Evolutionary conservation across 2,888 invertebrate genomes (phyloP), one percentile per base, ranked within the genome.

Genomic region (Onthophagus sagittarius): DNA sequence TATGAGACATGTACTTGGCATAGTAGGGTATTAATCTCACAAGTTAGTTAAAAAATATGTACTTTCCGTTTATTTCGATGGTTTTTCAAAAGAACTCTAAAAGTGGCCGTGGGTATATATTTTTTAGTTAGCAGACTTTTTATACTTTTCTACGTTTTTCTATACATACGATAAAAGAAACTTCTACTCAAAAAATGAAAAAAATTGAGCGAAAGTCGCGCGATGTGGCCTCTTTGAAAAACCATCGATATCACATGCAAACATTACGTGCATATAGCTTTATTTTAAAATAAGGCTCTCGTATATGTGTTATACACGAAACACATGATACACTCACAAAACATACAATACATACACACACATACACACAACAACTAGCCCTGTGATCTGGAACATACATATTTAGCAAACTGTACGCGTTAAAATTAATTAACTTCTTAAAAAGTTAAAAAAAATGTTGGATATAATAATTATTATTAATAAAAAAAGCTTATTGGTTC

Each of bases 331-430:
- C 23, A 23, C 23, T 23, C 23, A 23, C 23, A 23, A 23, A 23
- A 23, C 23, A 23, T 23, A 23, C 23, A 23, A 23, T 23, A 23
- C 23, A 53, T 7, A 53, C 39, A 53, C 39, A 53, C 39, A 53
- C 39, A 53, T n/a, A n/a, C n/a, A n/a, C n/a, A n/a, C n/a, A n/a
- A n/a, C 39, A 53, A 53, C 39, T 53, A 53, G 39, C 39, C 39
- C 39, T 53, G 39, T 53, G 39, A 53, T 53, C 11, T 53, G 39
- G 39, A 53, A 53, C 39, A 53, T 53, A 53, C 39, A 53, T 53
- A 53, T 53, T 64, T 64, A 62, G 72, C 53, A 23, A 72, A 65
- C 23, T 69, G 23, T 72, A 72, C 69, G 39, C 72, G 33, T 69
- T 11, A 64, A 23, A 23, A 64, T 23, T 23, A 23, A 64, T 23